A percentile compares a stretch with the other conserved stretches of the same genome.
phyloP scores from a whole-genome alignment of 2,888 invertebrate genomes.

The Steinernema carpocapsae region DNA sequence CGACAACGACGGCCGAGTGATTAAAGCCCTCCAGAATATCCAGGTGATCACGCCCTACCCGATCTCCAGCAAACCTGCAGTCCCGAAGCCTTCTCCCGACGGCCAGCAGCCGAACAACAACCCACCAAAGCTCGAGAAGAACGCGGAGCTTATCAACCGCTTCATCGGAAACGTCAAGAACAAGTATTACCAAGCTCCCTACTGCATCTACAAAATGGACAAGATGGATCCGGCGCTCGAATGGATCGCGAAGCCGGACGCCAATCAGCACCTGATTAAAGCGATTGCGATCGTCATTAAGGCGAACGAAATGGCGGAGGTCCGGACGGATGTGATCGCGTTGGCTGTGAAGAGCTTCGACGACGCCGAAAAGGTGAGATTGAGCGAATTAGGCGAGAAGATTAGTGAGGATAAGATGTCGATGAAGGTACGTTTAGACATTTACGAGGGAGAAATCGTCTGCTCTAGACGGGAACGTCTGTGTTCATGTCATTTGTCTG shows the following conservation, averaged over 20 bases:
- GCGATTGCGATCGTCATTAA: background rate
- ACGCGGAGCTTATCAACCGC: background rate
- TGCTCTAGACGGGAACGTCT: too few species aligned
- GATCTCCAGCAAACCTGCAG: background rate
- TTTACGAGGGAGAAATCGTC: too few species aligned
- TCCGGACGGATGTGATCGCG: too few species aligned
- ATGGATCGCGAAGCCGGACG: background rate
- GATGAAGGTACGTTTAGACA: too few species aligned
- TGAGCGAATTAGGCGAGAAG: too few species aligned
- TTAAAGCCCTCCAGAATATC: background rate
- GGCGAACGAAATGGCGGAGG: too few species aligned
- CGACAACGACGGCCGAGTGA: background rate
- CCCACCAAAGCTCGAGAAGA: background rate
- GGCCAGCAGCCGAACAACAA: background rate
- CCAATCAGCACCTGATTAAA: background rate
- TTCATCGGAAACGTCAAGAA: background rate
- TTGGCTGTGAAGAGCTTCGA: too few species aligned
- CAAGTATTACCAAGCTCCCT: background rate
- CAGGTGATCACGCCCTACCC: background rate
- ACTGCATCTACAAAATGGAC: conserved; percentile 23
- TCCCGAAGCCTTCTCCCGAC: too few species aligned
- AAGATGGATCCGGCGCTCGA: background rate
- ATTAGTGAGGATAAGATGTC: too few species aligned
- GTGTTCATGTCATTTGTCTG: too few species aligned
- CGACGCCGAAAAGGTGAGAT: too few species aligned